Conservation (phyloP, 2,797 vertebrate species). For the Pempheris klunzingeri region DNA sequence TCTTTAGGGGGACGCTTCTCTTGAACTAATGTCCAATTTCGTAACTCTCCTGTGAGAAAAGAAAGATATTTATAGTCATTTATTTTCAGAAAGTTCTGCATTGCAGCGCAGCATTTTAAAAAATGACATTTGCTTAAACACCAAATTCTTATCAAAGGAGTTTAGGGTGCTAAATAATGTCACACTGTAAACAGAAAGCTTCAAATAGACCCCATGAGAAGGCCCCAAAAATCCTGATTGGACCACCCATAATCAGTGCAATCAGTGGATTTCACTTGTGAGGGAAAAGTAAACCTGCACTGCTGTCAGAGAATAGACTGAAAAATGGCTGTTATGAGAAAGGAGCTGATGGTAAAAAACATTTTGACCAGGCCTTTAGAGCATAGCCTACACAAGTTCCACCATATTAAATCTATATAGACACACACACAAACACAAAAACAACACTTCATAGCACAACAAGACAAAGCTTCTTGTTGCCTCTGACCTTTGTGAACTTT, state of each 20-base stretch:
- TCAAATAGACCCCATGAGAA: no score
- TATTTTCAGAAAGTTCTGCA: neutral
- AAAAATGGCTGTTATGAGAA: no score
- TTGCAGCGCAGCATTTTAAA: neutral
- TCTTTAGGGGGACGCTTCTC: slow-evolving; percentile 34
- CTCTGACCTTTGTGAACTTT: slow-evolving; percentile 70
- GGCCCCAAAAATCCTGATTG: no score
- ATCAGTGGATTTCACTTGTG: no score
- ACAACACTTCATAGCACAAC: neutral
- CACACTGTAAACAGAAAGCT: no score
- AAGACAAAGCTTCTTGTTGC: neutral
- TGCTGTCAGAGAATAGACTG: no score
- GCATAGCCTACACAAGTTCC: neutral
- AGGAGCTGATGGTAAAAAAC: neutral
- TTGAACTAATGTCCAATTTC: slow-evolving; percentile 50
- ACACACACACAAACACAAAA: neutral
- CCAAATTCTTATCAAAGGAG: neutral
- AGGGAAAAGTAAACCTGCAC: no score
- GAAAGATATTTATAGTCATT: neutral
- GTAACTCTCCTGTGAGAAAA: slow-evolving; percentile 45
- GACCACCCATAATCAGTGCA: no score
- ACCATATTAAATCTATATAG: no score
- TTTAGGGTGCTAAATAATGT: no score
- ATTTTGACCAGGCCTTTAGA: neutral
- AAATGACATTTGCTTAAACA: neutral